Base-by-base conservation (phyloP, 2,888 invertebrate species). In the Asteroscopus sphinx region DNA sequence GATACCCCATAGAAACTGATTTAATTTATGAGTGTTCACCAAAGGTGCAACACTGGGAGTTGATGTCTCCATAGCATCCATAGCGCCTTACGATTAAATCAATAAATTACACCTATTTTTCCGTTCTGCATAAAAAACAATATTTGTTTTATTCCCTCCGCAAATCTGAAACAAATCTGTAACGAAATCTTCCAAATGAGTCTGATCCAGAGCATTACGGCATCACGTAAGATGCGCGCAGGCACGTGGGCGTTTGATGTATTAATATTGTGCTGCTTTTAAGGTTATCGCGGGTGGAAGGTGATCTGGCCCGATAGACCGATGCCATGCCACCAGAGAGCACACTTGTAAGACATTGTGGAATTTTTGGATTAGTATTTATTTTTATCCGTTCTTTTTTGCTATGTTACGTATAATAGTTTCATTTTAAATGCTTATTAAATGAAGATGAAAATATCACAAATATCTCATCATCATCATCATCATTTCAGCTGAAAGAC, bases 291-390 rank as follows among this genome's bases (percentile, higher is more conserved):
- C 75, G 85, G 83, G 86, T 88, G 89, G 88, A 89, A 94, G 94
- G 94, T 94, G 94, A 93, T 94, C 94, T 94, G 94, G 93, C 82
- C 90, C 89, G 93, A 92, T 93, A 93, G 90, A 85, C 93, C 90
- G 93, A 85, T 85, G 87, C 89, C 88, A 81, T 81, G 88, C 84
- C 85, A 86, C 84, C 85, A 80, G 78, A 63, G 56, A 55, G 88
- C 75, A 89, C 82, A 79, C 60, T 3, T 58, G 36, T 30, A 77
- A 11, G 79, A 13, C 28, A 58, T 46, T 21, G 0, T 77, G 74
- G 67, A 36, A 9, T 40, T 25, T 1, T 3, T 4, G 4, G 1
- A 13, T 1, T 7, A 8, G 8, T 5, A 6, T 13, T 56, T 25
- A 8, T 35, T 21, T 39, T 33, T 8, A 2, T 2, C 6, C 11